Evolutionary conservation across 2,113 vertebrate species (phyloP).

Genomic region (Fregata magnificens): DNA sequence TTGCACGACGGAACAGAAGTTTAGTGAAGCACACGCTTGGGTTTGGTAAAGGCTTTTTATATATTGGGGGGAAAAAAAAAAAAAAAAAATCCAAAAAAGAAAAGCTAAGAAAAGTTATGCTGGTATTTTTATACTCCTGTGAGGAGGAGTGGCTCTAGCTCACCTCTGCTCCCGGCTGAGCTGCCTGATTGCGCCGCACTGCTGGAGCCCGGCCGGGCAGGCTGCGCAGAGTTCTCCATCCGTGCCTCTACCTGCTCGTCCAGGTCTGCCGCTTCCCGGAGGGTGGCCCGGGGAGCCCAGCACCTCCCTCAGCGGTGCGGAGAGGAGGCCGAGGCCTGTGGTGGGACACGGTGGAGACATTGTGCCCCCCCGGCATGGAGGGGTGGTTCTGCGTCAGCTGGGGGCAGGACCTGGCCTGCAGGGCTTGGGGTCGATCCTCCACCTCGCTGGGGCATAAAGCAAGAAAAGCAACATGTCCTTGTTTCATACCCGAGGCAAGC

Average conservation of each 20-base stretch:
- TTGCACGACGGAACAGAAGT: slow-evolving; percentile 94
- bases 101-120: not conserved
- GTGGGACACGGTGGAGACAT: fast-evolving
- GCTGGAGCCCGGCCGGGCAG: not conserved
- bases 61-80: slow-evolving; percentile 67
- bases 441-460: too few relatives aligned
- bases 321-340: too few relatives aligned
- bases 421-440: fast-evolving
- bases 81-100: not conserved
- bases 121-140: slow-evolving; percentile 82
- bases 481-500: not conserved
- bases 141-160: slow-evolving; percentile 57
- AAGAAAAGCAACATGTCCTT: not conserved
- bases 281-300: not conserved
- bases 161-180: slow-evolving; percentile 70
- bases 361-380: not conserved
- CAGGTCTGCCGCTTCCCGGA: not conserved
- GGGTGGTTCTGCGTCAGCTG: not conserved
- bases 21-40: slow-evolving; percentile 53
- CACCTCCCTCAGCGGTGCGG: not conserved
- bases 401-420: not conserved
- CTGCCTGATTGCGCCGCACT: slow-evolving; percentile 63
- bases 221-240: not conserved
- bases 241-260: fast-evolving
- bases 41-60: slow-evolving; percentile 76